Percentiles rank a stretch among this genome's conserved stretches.
phyloP scores from a whole-genome alignment of 2,797 vertebrate species.

The Crax fasciolata region DNA sequence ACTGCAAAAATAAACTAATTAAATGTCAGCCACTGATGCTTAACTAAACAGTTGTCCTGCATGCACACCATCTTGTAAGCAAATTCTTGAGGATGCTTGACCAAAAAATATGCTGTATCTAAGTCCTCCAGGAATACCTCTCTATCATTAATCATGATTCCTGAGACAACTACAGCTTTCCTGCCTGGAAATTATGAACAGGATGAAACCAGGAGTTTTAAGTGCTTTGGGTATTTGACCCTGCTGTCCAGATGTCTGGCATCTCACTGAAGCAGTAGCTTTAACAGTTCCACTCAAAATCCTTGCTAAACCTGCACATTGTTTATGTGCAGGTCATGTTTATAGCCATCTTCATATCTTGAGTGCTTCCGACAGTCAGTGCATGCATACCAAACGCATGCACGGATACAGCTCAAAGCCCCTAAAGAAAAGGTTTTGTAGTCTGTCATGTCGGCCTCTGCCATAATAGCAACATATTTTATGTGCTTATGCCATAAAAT shows the following conservation, averaged over 20 bases:
- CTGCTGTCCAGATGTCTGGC: conserved; percentile 52
- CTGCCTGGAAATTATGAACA: background rate
- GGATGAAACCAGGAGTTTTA: conserved; percentile 16
- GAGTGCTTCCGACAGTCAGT: background rate
- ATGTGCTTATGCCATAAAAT: background rate
- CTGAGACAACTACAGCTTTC: background rate
- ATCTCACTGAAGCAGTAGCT: conserved; percentile 41
- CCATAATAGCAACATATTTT: background rate
- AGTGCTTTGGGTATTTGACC: conserved; percentile 26
- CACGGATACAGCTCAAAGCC: background rate
- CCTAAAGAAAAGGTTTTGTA: background rate
- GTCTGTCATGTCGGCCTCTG: background rate
- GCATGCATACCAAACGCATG: background rate
- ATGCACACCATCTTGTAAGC: fast-evolving
- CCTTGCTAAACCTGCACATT: background rate
- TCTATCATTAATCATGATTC: background rate
- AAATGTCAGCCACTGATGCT: background rate
- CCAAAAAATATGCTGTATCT: background rate
- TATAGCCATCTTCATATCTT: background rate
- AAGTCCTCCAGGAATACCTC: background rate
- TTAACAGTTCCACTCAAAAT: conserved; percentile 7
- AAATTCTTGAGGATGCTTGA: background rate
- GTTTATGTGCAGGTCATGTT: conserved; percentile 18
- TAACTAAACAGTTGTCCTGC: background rate
- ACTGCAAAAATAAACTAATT: background rate